Base-by-base conservation (phyloP, 2,888 invertebrate species). In the Apeira syringaria region DNA sequence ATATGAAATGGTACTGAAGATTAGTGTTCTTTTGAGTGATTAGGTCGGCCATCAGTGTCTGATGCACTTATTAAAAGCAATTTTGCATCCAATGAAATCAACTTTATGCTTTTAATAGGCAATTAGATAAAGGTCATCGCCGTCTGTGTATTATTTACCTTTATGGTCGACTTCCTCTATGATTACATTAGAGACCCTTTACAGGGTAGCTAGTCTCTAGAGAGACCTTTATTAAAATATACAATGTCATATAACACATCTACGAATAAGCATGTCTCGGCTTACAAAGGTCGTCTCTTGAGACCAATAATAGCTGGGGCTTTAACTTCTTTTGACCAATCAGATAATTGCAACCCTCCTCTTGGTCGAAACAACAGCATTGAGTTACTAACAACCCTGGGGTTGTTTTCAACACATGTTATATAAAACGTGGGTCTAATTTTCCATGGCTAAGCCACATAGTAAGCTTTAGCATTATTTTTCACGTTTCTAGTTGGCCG, bases 271-370 rank as follows among this genome's bases (percentile, higher is more conserved):
- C 37, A 34, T 41, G 33, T 27, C 36, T 32, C 36, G 29, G 45
- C 38, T 42, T 41, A 33, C 31, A 28, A 40, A 47, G 45, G 37
- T 25, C 6, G 43, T 30, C 45, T 40, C 47, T 8, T 10, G 53
- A 42, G 53, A 47, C 45, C 50, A 43, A 50, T 47, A 28, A 33
- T 29, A 30, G 17, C 39, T 34, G 17, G 31, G n/a, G n/a, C 20
- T 17, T 27, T 37, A 33, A 43, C 36, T 41, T 27, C 40, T 13
- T 46, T 43, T 32, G 32, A 11, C 48, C 48, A 47, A 52, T 49
- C 44, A 47, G 32, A 35, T 37, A 15, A 46, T 42, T 26, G 30
- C 33, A 31, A 13, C 30, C 43, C 22, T 17, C 38, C 32, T 37
- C 44, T 27, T 37, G 51, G 48, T 40, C 25, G 35, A 37, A 39